Percentiles rank a stretch among this genome's conserved stretches.
Evolutionary conservation across 2,888 invertebrate species (phyloP).

Genomic region (Flabesymbios commensalis): DNA sequence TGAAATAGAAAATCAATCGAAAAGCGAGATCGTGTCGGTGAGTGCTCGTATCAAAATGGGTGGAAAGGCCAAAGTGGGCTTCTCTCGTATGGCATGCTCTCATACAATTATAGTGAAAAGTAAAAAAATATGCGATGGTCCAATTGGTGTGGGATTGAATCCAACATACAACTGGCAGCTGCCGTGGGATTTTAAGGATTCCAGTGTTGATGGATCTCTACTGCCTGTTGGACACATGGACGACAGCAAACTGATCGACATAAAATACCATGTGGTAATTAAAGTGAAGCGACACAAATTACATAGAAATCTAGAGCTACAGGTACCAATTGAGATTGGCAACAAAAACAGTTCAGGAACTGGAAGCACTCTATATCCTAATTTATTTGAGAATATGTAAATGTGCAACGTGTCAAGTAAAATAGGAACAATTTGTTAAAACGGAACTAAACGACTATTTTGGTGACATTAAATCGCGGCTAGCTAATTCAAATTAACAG

Average conservation of each 20-base stretch:
- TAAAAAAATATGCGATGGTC: not conserved
- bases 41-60: not conserved
- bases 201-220: not conserved
- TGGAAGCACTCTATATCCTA: too few relatives aligned
- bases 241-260: not conserved
- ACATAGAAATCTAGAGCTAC: not conserved
- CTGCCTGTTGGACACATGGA: not conserved
- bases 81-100: not conserved
- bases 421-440: too few relatives aligned
- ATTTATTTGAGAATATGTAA: too few relatives aligned
- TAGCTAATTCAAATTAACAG: too few relatives aligned
- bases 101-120: not conserved
- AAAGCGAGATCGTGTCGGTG: not conserved
- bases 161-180: not conserved
- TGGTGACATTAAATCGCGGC: too few relatives aligned
- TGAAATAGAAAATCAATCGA: not conserved
- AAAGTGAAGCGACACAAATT: not conserved
- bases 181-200: not conserved
- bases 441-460: too few relatives aligned
- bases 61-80: not conserved
- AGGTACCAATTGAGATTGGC: not conserved
- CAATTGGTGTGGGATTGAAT: not conserved
- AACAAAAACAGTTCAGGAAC: not conserved
- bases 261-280: not conserved
- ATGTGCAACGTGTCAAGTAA: too few relatives aligned